Conservation (phyloP, 2,113 vertebrate genomes). For the Plectropomus leopardus region DNA sequence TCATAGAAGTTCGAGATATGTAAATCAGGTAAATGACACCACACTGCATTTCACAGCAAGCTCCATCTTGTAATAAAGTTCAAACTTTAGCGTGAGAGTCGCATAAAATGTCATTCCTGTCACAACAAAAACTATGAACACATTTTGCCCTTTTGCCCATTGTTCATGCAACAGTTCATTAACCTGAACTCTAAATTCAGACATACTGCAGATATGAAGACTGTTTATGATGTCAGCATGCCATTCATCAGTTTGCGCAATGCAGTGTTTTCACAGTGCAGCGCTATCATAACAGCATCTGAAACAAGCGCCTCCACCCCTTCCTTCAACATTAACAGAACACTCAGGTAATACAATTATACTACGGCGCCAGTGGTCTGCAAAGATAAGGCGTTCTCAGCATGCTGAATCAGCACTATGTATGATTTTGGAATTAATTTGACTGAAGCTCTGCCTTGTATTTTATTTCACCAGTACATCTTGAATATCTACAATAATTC, state of each 20-base stretch:
- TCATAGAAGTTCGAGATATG: background rate
- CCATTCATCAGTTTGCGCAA: slow-evolving; percentile 29
- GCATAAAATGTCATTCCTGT: background rate
- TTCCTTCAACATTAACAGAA: slow-evolving; percentile 51
- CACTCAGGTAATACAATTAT: slow-evolving; percentile 50
- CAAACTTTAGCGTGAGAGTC: background rate
- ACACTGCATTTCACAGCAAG: slow-evolving; percentile 15
- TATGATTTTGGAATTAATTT: background rate
- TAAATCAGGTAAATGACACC: slow-evolving; percentile 3
- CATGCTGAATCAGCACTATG: background rate
- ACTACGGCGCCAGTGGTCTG: slow-evolving; percentile 40
- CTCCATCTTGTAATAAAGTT: slow-evolving; percentile 15
- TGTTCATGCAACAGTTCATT: background rate
- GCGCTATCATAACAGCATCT: slow-evolving; percentile 70
- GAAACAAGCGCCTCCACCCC: slow-evolving; percentile 49
- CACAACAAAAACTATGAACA: background rate
- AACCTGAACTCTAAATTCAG: background rate
- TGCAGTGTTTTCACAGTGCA: slow-evolving; percentile 66
- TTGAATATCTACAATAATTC: background rate
- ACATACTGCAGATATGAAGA: background rate
- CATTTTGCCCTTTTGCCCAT: background rate
- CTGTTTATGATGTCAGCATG: slow-evolving; percentile 28
- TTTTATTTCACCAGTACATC: background rate
- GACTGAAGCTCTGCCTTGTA: background rate
- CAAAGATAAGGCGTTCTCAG: background rate